Percentiles rank a stretch among this genome's conserved stretches.
Conservation (phyloP, 2,888 invertebrate genomes). For the Chrysolina haemoptera region DNA sequence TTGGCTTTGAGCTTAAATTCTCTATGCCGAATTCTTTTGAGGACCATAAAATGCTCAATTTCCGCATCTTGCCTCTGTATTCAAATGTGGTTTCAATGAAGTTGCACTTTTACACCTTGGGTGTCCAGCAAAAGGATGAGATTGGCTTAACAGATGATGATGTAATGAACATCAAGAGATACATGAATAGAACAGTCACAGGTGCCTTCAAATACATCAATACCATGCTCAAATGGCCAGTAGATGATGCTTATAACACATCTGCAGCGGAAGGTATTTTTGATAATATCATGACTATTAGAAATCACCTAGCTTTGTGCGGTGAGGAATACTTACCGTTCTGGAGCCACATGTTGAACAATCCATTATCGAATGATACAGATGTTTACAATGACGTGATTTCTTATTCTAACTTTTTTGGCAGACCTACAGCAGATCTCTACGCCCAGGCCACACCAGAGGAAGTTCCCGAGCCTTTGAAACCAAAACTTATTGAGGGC, state of each 20-base stretch:
- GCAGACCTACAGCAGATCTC: constrained; percentile 26
- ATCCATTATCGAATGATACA: constrained; percentile 8
- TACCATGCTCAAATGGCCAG: constrained; percentile 20
- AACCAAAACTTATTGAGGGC: constrained; percentile 13
- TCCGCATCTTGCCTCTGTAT: constrained; percentile 21
- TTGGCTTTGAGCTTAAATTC: constrained; percentile 35
- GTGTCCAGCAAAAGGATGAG: constrained; percentile 9
- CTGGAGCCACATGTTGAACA: constrained; percentile 23
- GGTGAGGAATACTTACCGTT: constrained; percentile 24
- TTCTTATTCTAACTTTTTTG: constrained; percentile 28
- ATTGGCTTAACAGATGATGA: constrained; percentile 28
- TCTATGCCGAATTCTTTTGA: neutral
- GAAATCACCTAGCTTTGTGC: constrained; percentile 21
- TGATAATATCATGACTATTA: constrained; percentile 27
- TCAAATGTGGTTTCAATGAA: constrained; percentile 28
- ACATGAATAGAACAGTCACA: constrained; percentile 12
- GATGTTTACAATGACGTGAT: constrained; percentile 23
- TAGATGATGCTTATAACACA: constrained; percentile 31
- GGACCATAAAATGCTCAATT: constrained; percentile 27
- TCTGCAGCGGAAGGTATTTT: constrained; percentile 23
- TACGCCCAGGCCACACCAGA: constrained; percentile 22
- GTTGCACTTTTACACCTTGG: constrained; percentile 28
- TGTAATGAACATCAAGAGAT: constrained; percentile 18
- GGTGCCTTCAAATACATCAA: constrained; percentile 33
- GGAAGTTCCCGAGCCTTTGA: constrained; percentile 17